Evolutionary conservation across 2,888 invertebrate species (phyloP), one percentile per base, ranked within the genome.

Genomic region (Eristalis intricaria): DNA sequence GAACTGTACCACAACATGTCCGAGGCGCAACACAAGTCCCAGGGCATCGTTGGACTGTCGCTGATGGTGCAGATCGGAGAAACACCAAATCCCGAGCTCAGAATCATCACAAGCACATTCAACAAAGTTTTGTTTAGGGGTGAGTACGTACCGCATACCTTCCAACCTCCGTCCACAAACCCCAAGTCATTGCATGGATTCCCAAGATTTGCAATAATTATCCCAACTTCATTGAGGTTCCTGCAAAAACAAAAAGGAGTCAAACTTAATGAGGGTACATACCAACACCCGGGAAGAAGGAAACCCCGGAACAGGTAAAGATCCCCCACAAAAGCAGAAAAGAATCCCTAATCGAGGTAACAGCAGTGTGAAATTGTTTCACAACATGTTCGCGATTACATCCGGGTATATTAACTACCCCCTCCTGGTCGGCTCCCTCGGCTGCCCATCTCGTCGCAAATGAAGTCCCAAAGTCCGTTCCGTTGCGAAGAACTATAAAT

Each of bases 1-100:
- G 99, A 99, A 93, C 94, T 99, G 74, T 99, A 99, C 93, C 97
- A 97, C 93, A 99, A 99, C 93, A 97, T 98, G 96, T 97, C 98
- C 35, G 98, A 98, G 93, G 99, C 99, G 5, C 97, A 97, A 91
- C 97, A 97, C 93, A 98, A 98, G 93, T 98, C 99, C n/a, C 97
- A 99, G 92, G 99, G 99, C 85, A 96, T 99, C 89, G 97, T 99
- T 22, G 99, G 97, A 29, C 97, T 99, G 89, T 97, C 99, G 19
- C 94, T 99, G 68, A 98, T 99, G 96, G 96, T 99, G 83, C 95
- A 98, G 97, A 96, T 98, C 91, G 97, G 97, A 73, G 97, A 98
- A 90, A 96, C 95, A 76, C 96, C 97, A 86, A 97, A 97, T 93
- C 95, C 96, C 50, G 98, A 98, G 92, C 94, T 98, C 89, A 95